Conservation (phyloP, 2,888 invertebrate species). For the Eilema sororculum region DNA sequence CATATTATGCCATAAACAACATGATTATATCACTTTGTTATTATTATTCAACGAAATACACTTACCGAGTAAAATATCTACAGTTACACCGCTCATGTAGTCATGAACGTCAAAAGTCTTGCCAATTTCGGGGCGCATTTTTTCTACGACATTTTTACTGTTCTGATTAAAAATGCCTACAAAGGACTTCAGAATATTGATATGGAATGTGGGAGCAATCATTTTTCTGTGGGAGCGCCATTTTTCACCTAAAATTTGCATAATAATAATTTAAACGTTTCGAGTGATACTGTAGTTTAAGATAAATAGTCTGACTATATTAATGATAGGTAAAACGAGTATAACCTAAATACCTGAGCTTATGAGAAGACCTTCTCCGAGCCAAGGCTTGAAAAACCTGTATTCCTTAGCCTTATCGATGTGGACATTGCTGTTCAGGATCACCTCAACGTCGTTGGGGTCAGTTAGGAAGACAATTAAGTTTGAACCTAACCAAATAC, state of each 20-base stretch:
- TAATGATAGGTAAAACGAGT: not conserved
- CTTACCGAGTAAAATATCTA: slow-evolving; percentile 91
- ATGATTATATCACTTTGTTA: not conserved
- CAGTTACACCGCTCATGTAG: slow-evolving; percentile 93
- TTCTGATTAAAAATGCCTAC: slow-evolving; percentile 92
- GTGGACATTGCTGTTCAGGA: slow-evolving; percentile 91
- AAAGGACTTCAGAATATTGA: slow-evolving; percentile 93
- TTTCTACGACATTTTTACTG: slow-evolving; percentile 89
- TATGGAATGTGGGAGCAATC: slow-evolving; percentile 94
- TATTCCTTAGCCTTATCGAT: slow-evolving; percentile 92
- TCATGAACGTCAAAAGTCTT: slow-evolving; percentile 92
- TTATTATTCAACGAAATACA: slow-evolving; percentile 10
- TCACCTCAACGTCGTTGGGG: slow-evolving; percentile 91
- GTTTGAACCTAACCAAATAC: slow-evolving; percentile 87
- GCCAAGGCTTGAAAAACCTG: slow-evolving; percentile 92
- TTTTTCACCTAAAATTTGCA: slow-evolving; percentile 87
- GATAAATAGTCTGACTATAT: too few relatives aligned
- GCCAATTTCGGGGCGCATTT: slow-evolving; percentile 89
- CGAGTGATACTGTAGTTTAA: not conserved
- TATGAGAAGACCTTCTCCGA: slow-evolving; percentile 92
- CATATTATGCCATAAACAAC: too few relatives aligned
- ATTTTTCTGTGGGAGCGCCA: slow-evolving; percentile 94
- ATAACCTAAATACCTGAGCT: slow-evolving; percentile 69
- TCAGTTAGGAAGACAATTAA: slow-evolving; percentile 88
- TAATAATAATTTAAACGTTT: not conserved